Evolutionary conservation across 2,113 vertebrate genomes (phyloP).

Genomic region (Neodon shergylaensis): DNA sequence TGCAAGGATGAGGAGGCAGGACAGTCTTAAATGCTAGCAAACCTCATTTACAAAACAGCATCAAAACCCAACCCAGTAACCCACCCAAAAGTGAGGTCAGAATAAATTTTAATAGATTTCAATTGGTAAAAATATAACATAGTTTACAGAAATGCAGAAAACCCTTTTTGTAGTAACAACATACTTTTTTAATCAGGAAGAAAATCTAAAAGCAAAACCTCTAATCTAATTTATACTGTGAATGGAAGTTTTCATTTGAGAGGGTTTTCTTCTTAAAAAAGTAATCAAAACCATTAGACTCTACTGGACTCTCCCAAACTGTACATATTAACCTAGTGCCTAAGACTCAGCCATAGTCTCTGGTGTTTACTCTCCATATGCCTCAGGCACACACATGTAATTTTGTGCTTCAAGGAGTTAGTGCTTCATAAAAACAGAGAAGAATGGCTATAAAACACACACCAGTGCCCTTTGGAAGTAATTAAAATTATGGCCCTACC

Average conservation of each 20-base stretch:
- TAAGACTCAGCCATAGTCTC: slow-evolving; percentile 45
- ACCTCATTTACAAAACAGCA: not conserved
- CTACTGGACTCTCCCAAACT: slow-evolving; percentile 23
- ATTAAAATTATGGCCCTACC: slow-evolving; percentile 72
- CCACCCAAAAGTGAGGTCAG: not conserved
- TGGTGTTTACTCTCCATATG: slow-evolving; percentile 51
- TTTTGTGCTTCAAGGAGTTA: slow-evolving; percentile 75
- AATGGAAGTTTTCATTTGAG: slow-evolving; percentile 11
- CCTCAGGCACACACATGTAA: slow-evolving; percentile 72
- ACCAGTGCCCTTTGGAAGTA: slow-evolving; percentile 71
- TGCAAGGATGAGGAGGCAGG: too few relatives aligned
- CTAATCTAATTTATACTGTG: slow-evolving; percentile 50
- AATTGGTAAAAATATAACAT: not conserved
- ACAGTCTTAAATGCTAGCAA: not conserved
- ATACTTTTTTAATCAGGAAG: slow-evolving; percentile 23
- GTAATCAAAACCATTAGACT: slow-evolving; percentile 56
- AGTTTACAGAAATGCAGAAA: not conserved
- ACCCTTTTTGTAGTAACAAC: not conserved
- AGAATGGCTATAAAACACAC: slow-evolving; percentile 72
- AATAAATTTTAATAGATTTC: slow-evolving; percentile 33
- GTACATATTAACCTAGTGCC: slow-evolving; percentile 61
- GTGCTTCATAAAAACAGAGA: slow-evolving; percentile 75
- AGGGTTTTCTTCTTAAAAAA: slow-evolving; percentile 19
- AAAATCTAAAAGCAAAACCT: slow-evolving; percentile 39
- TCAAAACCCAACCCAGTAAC: not conserved